A percentile compares a stretch with the other conserved stretches of the same genome.
Evolutionary conservation across 2,113 vertebrate genomes (phyloP).

Genomic region (Todiramphus saurophagus): DNA sequence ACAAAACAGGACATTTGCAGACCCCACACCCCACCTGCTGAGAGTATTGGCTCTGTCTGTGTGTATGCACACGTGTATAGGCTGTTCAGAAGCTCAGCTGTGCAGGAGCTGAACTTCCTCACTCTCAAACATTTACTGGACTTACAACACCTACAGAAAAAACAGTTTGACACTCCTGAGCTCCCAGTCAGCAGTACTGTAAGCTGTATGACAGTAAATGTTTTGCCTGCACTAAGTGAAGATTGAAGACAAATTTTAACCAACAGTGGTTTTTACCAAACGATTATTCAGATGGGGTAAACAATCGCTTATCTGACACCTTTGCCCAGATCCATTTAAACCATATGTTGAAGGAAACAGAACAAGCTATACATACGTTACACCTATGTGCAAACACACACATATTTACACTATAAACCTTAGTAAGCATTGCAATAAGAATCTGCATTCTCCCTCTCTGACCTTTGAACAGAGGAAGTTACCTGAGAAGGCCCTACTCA

Average conservation of each 20-base stretch:
- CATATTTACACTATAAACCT: background rate
- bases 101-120: background rate
- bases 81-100: background rate
- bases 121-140: background rate
- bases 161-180: background rate
- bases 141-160: background rate
- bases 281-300: background rate
- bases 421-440: background rate
- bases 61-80: background rate
- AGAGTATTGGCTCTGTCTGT: accelerated
- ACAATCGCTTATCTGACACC: background rate
- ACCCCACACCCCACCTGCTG: background rate
- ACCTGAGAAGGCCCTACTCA: background rate
- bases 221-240: background rate
- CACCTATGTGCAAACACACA: background rate
- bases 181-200: background rate
- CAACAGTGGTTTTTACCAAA: background rate
- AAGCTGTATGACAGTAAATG: background rate
- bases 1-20: background rate
- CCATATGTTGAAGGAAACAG: background rate
- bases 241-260: background rate
- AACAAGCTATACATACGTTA: background rate
- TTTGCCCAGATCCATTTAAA: background rate
- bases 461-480: background rate
- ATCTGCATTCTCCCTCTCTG: background rate